Percentiles rank a stretch among this genome's conserved stretches.
phyloP scores from a whole-genome alignment of 2,888 invertebrate species.

The Cristatella mucedo region DNA sequence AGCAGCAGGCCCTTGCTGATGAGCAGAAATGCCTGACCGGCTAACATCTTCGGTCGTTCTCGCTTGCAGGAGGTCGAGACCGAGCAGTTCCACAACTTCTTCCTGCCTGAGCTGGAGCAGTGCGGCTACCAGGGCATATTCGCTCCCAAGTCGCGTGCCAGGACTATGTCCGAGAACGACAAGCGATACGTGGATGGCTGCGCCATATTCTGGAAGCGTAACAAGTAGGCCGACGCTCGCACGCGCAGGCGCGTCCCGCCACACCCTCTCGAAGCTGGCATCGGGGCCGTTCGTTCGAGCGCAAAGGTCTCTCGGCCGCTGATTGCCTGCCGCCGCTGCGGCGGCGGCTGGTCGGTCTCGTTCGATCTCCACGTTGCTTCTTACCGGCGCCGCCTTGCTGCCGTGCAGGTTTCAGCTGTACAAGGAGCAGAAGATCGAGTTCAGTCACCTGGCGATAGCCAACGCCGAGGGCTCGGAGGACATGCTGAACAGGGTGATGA shows the following conservation, averaged over 20 bases:
- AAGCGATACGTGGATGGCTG: slow-evolving; percentile 96
- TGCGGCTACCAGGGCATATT: slow-evolving; percentile 80
- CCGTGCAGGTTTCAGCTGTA: slow-evolving; percentile 76
- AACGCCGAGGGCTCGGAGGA: slow-evolving; percentile 94
- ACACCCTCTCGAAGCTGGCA: no score
- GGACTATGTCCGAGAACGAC: slow-evolving; percentile 92
- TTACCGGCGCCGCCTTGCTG: no score
- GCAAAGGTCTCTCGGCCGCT: no score
- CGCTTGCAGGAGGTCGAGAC: slow-evolving; percentile 82
- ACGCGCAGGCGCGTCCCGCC: no score
- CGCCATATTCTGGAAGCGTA: slow-evolving; percentile 73
- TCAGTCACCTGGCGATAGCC: slow-evolving; percentile 94
- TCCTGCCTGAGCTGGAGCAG: slow-evolving; percentile 76
- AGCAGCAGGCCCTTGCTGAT: not conserved
- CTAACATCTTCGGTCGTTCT: not conserved
- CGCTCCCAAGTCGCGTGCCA: slow-evolving; percentile 91
- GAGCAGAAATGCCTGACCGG: not conserved
- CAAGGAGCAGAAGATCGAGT: slow-evolving; percentile 90
- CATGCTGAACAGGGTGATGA: slow-evolving; percentile 96
- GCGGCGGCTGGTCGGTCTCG: no score
- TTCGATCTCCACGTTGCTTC: not conserved
- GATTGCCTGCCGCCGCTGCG: no score
- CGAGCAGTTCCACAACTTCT: slow-evolving; percentile 92
- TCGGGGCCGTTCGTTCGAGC: no score
- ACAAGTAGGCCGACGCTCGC: slow-evolving; percentile 36